Base-by-base conservation (phyloP, 2,113 vertebrate species). In the Lepus europaeus region DNA sequence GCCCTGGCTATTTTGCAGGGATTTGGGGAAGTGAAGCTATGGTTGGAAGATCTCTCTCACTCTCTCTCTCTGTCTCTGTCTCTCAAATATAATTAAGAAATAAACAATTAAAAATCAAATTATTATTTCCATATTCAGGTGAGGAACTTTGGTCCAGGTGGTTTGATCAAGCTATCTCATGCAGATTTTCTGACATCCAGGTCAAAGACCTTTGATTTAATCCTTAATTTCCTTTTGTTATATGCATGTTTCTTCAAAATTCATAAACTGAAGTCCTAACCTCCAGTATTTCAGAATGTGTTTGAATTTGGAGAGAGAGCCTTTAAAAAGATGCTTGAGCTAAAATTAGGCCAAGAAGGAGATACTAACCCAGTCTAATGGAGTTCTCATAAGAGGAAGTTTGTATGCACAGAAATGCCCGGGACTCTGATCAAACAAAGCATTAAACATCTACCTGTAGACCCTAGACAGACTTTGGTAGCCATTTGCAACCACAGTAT, bases 281-380 rank as follows among this genome's bases (percentile, higher is more conserved):
- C 9, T 8, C 25, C 33, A 20, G 3, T 49, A 72, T 3, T 33
- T 84, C 23, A 36, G 9, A 53, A 33, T 56, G 4, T 31, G 5
- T 45, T 2, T 23, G 0, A 29, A 61, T 53, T 80, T 92, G 0
- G 3, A 77, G 5, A 12, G 0, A 73, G 17, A 3, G 16, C 9
- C 8, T 69, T 45, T 73, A 45, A 61, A 29, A 13, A 9, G 14
- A 4, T 20, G 59, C 16, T 22, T 83, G 20, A 45, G 0, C 63
- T 76, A 78, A 79, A 77, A 81, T 36, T 19, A 84, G 13, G 1
- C 9, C 59, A 19, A 14, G n/a, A 72, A 6, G 2, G 0, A 2
- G 8, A 7, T 3, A 5, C n/a, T 79, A 29, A 72, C 66, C 10
- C 13, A 70, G 8, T 53, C 12, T 70, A 29, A 56, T 33, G 3